These are phyloP conservation scores for Diarsia rubi DNA, from an alignment of 2,888 invertebrate species.

Conservation along the genomic window DNA sequence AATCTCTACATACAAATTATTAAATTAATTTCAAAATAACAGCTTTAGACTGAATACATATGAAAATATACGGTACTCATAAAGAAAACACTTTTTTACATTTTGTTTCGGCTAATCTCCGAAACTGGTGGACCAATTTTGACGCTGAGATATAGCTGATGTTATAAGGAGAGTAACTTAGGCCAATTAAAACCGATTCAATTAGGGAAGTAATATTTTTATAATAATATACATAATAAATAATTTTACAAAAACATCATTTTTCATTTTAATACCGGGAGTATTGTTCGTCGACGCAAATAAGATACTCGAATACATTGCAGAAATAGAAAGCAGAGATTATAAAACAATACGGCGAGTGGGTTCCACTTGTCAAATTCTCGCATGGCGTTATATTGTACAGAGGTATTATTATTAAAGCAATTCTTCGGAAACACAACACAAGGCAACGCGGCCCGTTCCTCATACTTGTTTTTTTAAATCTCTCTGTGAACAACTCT, in stretches of 20 bases:
- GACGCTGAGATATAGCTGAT: too few relatives aligned
- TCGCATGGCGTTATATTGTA: slow-evolving; percentile 51
- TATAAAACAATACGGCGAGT: slow-evolving; percentile 73
- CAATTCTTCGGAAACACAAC: slow-evolving; percentile 80
- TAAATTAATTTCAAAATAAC: too few relatives aligned
- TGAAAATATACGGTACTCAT: too few relatives aligned
- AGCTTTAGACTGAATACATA: too few relatives aligned
- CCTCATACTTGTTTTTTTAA: slow-evolving; percentile 88
- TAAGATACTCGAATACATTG: slow-evolving; percentile 59
- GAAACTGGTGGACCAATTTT: too few relatives aligned
- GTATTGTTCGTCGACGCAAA: slow-evolving; percentile 24
- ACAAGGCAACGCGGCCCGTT: slow-evolving; percentile 65
- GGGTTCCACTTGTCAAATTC: slow-evolving; percentile 64
- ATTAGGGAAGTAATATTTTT: too few relatives aligned
- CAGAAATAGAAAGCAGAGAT: slow-evolving; percentile 65
- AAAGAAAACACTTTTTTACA: too few relatives aligned
- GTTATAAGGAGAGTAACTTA: too few relatives aligned
- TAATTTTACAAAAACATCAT: slow-evolving; percentile 15
- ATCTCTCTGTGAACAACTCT: slow-evolving; percentile 89
- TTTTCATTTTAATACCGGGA: slow-evolving; percentile 20
- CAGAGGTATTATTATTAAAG: slow-evolving; percentile 73
- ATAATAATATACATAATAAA: neutral
- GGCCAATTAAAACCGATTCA: too few relatives aligned
- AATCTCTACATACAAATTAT: neutral
- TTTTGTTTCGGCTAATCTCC: too few relatives aligned